Evolutionary conservation across 2,888 invertebrate genomes (phyloP).

Genomic region (Pandemis corylana): DNA sequence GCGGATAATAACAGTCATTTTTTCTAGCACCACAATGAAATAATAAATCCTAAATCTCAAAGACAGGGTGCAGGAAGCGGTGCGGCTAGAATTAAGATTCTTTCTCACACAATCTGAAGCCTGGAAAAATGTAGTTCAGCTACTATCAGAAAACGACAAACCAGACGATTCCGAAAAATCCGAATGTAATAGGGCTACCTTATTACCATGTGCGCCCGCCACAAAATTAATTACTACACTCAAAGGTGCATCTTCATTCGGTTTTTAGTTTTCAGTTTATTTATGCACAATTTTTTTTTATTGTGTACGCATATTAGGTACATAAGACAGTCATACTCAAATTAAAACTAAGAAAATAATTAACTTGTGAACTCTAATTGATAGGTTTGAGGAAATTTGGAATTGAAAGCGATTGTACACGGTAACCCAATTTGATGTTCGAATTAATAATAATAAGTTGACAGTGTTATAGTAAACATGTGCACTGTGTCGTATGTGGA

Average conservation of each 20-base stretch:
- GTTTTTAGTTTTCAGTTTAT: no score
- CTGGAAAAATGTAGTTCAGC: no score
- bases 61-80: no score
- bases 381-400: not conserved
- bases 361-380: constrained; percentile 5
- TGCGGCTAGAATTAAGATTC: no score
- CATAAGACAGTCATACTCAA: no score
- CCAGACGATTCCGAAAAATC: not conserved
- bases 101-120: no score
- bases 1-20: not conserved
- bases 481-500: no score
- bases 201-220: not conserved
- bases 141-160: not conserved
- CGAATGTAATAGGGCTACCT: not conserved
- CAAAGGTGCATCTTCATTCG: not conserved
- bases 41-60: not conserved
- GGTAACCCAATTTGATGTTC: no score
- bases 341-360: not conserved
- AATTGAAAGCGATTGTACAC: not conserved
- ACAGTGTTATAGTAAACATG: no score
- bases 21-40: not conserved
- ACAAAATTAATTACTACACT: constrained; percentile 12
- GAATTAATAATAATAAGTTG: no score
- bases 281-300: no score
- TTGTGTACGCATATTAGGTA: no score